Evolutionary conservation across 2,888 invertebrate genomes (phyloP), one percentile per base, ranked within the genome.

Genomic region (Nemotelus pantherinus): DNA sequence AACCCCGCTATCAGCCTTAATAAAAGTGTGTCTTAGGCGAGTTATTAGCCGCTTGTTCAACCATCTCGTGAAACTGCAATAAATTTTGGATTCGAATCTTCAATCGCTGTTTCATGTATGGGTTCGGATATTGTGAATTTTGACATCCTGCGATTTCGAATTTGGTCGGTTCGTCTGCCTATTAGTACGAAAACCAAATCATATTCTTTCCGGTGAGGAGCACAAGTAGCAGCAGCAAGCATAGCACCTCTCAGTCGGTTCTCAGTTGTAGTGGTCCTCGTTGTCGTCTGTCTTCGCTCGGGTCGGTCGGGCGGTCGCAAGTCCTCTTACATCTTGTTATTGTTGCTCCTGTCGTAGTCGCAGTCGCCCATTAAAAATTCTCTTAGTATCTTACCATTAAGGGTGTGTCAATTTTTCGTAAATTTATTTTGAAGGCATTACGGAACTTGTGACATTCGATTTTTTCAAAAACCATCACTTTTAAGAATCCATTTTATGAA

Each of bases 341-440:
- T 41, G 70, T 43, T 55, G 39, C 43, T 50, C 48, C 55, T n/a
- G 76, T 64, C 9, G 53, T 76, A 53, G 65, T 76, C 53, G 64
- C 25, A 25, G 25, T 76, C 65, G 64, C 65, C 65, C 76, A 65
- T 76, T 76, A 53, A 64, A 76, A 76, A 64, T 53, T 60, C 47
- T n/a, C 48, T 64, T 76, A 50, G 74, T 72, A 58, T 72, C 63
- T 60, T 74, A 64, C 55, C 64, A 55, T 76, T 50, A 65, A 65
- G 76, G 76, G 76, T 76, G 76, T 76, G 76, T 76, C 76, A 65
- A 76, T 72, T 76, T 76, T 63, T 65, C 60, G 74, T 74, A 72
- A 58, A 60, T 60, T 48, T 9, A 74, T 74, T 48, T 48, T 25
- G 25, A 25, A 25, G 25, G 25, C n/a, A 58, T 58, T 5, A 9